These are phyloP conservation scores for Pavo muticus DNA, from an alignment of 2,113 vertebrate genomes.

Conservation along the genomic window DNA sequence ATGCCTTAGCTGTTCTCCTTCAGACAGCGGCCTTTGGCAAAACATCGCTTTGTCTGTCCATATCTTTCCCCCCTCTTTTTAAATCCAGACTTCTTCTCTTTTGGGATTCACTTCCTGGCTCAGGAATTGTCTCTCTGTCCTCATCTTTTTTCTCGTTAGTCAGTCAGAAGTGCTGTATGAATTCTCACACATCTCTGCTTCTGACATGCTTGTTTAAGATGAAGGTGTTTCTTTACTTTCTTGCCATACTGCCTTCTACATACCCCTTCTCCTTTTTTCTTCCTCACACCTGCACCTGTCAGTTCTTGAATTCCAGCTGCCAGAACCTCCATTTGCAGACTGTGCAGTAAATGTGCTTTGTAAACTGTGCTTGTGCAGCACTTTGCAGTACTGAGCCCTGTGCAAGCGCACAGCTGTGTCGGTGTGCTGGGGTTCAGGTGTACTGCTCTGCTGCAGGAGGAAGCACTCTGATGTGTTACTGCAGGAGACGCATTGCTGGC, in stretches of 20 bases:
- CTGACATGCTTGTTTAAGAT: not conserved
- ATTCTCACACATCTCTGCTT: not conserved
- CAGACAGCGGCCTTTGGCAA: not conserved
- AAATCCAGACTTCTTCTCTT: not conserved
- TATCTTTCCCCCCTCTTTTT: not conserved
- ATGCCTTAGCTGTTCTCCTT: not conserved
- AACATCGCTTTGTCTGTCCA: not conserved
- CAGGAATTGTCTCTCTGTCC: not conserved
- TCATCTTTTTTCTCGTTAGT: not conserved
- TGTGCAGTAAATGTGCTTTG: rapidly evolving
- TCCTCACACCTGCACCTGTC: not conserved
- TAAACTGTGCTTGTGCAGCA: not conserved
- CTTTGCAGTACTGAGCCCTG: not conserved
- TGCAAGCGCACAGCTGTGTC: rapidly evolving
- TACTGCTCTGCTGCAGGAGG: not conserved
- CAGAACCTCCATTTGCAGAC: not conserved
- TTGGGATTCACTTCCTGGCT: not conserved
- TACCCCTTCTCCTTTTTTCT: not conserved
- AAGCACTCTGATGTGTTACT: not conserved
- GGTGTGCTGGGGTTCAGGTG: rapidly evolving
- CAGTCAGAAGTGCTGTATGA: not conserved
- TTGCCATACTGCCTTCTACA: not conserved
- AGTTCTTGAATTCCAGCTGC: not conserved
- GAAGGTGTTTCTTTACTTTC: not conserved
- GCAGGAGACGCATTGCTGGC: rapidly evolving